Base-by-base conservation (phyloP, 2,113 vertebrate genomes). In the Octodon degus region DNA sequence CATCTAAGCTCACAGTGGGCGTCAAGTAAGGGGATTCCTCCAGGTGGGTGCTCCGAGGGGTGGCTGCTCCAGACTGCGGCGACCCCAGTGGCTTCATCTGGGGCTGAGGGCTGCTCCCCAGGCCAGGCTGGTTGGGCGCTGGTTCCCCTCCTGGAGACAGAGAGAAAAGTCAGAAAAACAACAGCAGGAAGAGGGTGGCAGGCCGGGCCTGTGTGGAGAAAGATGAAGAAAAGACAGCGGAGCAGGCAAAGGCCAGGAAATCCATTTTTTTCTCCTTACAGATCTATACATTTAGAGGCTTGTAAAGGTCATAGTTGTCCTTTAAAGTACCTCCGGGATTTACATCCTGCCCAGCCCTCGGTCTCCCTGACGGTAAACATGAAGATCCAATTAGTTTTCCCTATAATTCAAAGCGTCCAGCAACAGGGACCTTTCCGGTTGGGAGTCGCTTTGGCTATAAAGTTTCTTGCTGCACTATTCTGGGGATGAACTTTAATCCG, bases 401-500 rank as follows among this genome's bases (percentile, higher is more conserved):
- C 96, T 95, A 58, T 97, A 97, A 95, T 96, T 98, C 97, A 95
- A 97, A 95, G 72, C 97, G 97, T 93, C 0, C 2, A 97, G 97
- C 93, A 95, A 90, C 90, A 87, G 96, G 92, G 94, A 97, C 95
- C 96, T 96, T 97, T 98, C 96, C 98, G 97, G 89, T 97, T 96
- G 97, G 96, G 97, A 95, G 94, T 94, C 95, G 97, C 94, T 37
- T 93, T 90, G 97, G 98, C 97, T 17, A 68, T 98, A 98, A 98
- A 98, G 97, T 97, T 96, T 96, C 98, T 98, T 98, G 96, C 95
- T 98, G 86, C 93, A 90, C 97, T 97, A 98, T 97, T 98, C 98
- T 96, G 98, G 98, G 97, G 98, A 96, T 97, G 97, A 98, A 98
- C 98, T 98, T 98, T 98, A 98, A 98, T 98, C 98, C 93, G 84